phyloP scores from a whole-genome alignment of 2,797 vertebrate species.

The Sandelia bainsii region DNA sequence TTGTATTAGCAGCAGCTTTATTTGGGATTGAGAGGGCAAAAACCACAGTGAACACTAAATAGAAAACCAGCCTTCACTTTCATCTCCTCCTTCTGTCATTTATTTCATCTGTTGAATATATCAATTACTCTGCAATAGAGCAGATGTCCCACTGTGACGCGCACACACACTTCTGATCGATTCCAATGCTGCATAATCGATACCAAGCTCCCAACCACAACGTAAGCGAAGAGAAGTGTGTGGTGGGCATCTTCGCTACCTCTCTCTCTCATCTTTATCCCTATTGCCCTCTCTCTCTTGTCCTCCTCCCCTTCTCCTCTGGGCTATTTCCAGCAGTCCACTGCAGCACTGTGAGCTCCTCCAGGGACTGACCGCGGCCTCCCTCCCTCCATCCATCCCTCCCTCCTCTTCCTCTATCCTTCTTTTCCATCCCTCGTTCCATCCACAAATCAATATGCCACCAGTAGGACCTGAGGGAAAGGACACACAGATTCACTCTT shows the following conservation, averaged over 20 bases:
- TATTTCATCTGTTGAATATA: conserved; percentile 73
- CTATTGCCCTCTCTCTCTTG: background rate
- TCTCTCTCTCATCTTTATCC: conserved; percentile 3
- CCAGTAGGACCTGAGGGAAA: conserved; percentile 70
- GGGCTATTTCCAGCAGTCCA: conserved; percentile 77
- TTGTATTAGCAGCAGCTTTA: conserved; percentile 15
- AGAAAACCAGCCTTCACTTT: conserved; percentile 6
- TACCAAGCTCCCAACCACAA: conserved; percentile 75
- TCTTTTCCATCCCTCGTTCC: conserved; percentile 45
- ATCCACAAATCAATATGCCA: conserved; percentile 80
- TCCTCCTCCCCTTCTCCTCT: conserved; percentile 52
- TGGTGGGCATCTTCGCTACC: conserved; percentile 5
- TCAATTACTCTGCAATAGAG: conserved; percentile 85
- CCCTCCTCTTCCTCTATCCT: conserved; percentile 46
- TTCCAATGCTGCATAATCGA: conserved; percentile 85
- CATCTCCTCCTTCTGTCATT: conserved; percentile 18
- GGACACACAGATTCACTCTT: conserved; percentile 36
- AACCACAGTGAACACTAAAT: background rate
- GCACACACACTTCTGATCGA: conserved; percentile 85
- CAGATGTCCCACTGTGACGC: conserved; percentile 83
- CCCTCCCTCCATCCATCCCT: conserved; percentile 61
- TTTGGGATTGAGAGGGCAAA: background rate
- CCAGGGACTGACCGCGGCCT: conserved; percentile 68
- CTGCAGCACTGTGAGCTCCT: conserved; percentile 75
- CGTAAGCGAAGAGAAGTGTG: conserved; percentile 64